Evolutionary conservation across 2,888 invertebrate genomes (phyloP).

Genomic region (Subacronicta megacephala): DNA sequence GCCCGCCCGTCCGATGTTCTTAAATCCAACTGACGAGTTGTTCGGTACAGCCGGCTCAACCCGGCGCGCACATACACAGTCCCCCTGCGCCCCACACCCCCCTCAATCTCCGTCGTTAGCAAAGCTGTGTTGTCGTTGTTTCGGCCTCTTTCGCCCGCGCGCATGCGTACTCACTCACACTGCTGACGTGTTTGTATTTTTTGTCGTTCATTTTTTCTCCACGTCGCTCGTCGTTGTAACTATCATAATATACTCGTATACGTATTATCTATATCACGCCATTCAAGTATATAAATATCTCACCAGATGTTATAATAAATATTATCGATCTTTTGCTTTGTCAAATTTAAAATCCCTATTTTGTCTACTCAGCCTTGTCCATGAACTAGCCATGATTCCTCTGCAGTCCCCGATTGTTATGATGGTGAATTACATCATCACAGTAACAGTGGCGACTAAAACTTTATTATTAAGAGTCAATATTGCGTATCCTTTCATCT

Average conservation of each 20-base stretch:
- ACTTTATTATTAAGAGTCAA: constrained; percentile 4
- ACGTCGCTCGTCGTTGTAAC: constrained; percentile 56
- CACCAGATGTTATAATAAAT: constrained; percentile 38
- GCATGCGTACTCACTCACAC: constrained; percentile 84
- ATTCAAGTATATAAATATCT: constrained; percentile 29
- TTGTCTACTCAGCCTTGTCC: constrained; percentile 27
- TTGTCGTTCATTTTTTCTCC: constrained; percentile 76
- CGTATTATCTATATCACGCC: constrained; percentile 26
- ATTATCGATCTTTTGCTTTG: constrained; percentile 17
- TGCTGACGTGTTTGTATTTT: constrained; percentile 89
- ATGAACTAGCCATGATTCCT: constrained; percentile 12
- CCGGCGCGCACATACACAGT: constrained; percentile 66
- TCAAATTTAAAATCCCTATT: constrained; percentile 17
- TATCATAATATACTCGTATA: constrained; percentile 36
- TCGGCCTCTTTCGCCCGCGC: constrained; percentile 78
- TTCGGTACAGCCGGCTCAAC: constrained; percentile 71
- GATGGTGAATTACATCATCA: constrained; percentile 17
- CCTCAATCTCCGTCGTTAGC: constrained; percentile 60
- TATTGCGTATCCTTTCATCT: constrained; percentile 3
- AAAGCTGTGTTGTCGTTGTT: constrained; percentile 71
- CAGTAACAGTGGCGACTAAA: constrained; percentile 1
- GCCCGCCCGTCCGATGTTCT: constrained; percentile 89
- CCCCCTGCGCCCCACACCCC: constrained; percentile 61
- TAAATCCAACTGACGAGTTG: constrained; percentile 86
- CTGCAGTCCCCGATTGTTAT: constrained; percentile 7